Evolutionary conservation across 1,140 invertebrate genomes (phyloP).

Genomic region (Aradophagus sp.): DNA sequence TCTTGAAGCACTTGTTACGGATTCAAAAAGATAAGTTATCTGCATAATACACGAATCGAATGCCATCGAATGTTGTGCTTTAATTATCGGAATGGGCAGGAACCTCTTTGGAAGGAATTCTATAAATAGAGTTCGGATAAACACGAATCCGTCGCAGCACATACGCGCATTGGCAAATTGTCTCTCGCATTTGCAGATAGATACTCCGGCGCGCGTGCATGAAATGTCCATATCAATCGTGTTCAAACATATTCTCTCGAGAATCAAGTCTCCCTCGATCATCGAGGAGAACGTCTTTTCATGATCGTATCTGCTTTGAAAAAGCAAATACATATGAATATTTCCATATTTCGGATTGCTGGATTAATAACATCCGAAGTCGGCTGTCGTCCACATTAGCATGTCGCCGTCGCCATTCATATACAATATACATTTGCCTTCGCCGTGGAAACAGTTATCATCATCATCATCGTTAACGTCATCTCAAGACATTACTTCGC

Average conservation of each 20-base stretch:
- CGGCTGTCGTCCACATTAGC: too few species aligned
- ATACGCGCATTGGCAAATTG: slow-evolving; percentile 38
- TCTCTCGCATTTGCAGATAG: slow-evolving; percentile 43
- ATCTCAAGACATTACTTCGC: too few species aligned
- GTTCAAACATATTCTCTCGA: slow-evolving; percentile 49
- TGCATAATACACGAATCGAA: slow-evolving; percentile 10
- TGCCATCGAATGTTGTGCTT: slow-evolving; percentile 31
- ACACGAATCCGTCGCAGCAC: slow-evolving; percentile 20
- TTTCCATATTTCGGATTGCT: slow-evolving; percentile 12
- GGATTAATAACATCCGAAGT: slow-evolving; percentile 37
- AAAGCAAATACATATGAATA: slow-evolving; percentile 40
- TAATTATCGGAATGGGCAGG: slow-evolving; percentile 30
- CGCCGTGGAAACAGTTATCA: too few species aligned
- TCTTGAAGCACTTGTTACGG: too few species aligned
- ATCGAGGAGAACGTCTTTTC: slow-evolving; percentile 44
- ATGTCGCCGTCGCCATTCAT: not conserved
- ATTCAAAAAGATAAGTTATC: not conserved
- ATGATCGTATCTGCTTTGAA: slow-evolving; percentile 46
- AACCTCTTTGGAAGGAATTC: slow-evolving; percentile 22
- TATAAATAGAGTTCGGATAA: slow-evolving; percentile 37
- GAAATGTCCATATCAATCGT: slow-evolving; percentile 56
- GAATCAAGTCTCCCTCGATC: slow-evolving; percentile 48
- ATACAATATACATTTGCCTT: too few species aligned
- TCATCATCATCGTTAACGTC: too few species aligned
- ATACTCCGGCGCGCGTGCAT: slow-evolving; percentile 43